phyloP scores from a whole-genome alignment of 1,140 invertebrate species.

The Frieseomelitta varia region DNA sequence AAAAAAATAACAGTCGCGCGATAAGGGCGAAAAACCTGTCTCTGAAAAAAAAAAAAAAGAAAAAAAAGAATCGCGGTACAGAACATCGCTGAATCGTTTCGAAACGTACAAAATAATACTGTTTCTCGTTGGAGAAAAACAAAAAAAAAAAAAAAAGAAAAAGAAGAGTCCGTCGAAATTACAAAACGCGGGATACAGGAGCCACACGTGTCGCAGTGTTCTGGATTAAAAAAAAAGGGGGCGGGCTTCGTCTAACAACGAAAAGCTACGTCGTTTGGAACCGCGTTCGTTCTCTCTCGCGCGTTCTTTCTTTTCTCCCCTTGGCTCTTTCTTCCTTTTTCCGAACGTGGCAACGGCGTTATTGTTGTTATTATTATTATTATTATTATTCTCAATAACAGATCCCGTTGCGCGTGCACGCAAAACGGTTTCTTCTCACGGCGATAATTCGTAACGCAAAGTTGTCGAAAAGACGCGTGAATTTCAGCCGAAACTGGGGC shows the following conservation, averaged over 20 bases:
- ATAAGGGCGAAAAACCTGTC: too few species aligned
- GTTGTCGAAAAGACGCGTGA: neutral
- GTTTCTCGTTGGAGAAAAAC: neutral
- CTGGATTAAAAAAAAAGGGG: conserved; percentile 7
- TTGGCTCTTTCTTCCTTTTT: neutral
- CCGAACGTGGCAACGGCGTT: conserved; percentile 33
- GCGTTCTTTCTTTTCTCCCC: neutral
- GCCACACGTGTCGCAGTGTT: conserved; percentile 13
- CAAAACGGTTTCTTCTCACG: neutral
- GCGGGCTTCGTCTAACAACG: neutral
- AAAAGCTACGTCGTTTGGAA: conserved; percentile 47
- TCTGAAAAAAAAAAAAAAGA: too few species aligned
- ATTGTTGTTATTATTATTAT: neutral
- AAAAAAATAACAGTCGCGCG: neutral
- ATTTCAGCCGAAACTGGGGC: neutral
- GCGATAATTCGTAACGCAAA: neutral
- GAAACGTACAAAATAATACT: conserved; percentile 34
- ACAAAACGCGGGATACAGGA: conserved; percentile 18
- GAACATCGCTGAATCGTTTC: neutral
- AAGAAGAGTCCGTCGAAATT: neutral
- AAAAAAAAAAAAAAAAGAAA: neutral
- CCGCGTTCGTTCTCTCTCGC: conserved; percentile 23
- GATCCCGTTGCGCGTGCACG: conserved; percentile 18
- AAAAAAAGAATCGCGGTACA: conserved; percentile 15
- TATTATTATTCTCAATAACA: neutral